Percentiles rank a stretch among this genome's conserved stretches.
Conservation (phyloP, 35 echinoderm and acorn worm genomes). For the Antedon bifida region DNA sequence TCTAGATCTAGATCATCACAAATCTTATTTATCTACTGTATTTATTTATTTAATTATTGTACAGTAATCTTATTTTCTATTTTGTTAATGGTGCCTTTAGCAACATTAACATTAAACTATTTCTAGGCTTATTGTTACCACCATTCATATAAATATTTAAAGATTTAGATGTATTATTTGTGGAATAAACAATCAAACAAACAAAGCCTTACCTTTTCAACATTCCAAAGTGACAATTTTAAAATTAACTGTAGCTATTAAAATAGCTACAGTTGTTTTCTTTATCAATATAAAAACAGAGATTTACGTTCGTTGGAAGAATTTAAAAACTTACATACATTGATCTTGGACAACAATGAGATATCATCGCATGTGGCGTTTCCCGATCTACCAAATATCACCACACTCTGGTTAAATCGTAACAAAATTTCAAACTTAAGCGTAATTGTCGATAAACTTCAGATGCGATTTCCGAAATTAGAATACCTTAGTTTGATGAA, state of each 20-base stretch:
- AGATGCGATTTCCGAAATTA: constrained; percentile 49
- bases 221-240: too few species aligned
- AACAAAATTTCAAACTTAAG: constrained; percentile 81
- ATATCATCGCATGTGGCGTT: constrained; percentile 79
- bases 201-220: too few species aligned
- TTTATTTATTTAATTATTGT: too few species aligned
- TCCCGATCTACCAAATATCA: constrained; percentile 31
- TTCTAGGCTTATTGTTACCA: too few species aligned
- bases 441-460: constrained; percentile 51
- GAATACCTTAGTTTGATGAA: constrained; percentile 91
- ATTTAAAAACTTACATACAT: constrained; percentile 52
- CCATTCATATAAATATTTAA: too few species aligned
- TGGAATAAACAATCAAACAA: too few species aligned
- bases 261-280: background rate
- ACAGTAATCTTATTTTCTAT: too few species aligned
- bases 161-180: too few species aligned
- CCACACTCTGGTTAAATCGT: constrained; percentile 69
- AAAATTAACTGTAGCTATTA: background rate
- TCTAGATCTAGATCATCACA: too few species aligned
- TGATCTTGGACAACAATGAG: constrained; percentile 82
- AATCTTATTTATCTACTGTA: too few species aligned
- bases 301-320: constrained; percentile 59
- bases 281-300: constrained; percentile 11
- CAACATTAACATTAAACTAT: too few species aligned
- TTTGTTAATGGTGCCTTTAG: too few species aligned